phyloP scores from a whole-genome alignment of 92 coral and sea anemone genomes.

The Palythoa caribaeorum region DNA sequence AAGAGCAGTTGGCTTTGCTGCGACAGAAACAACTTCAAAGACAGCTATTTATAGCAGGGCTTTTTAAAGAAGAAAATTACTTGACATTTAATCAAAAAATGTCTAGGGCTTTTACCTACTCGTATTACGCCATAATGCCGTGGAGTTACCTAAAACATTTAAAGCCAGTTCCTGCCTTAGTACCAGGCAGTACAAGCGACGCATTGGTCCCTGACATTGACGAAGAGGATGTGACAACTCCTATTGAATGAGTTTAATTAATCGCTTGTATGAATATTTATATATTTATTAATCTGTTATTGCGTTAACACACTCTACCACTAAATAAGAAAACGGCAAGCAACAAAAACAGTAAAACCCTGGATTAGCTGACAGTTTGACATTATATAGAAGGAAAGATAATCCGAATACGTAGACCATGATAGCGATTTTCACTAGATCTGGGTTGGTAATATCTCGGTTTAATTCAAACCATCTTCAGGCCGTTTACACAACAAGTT shows the following conservation, averaged over 20 bases:
- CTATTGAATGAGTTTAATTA: neutral
- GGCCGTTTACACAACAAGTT: too few relatives aligned
- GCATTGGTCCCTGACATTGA: conserved; percentile 65
- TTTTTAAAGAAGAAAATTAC: conserved; percentile 75
- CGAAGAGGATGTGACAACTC: conserved; percentile 74
- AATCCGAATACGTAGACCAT: too few relatives aligned
- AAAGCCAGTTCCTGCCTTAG: conserved; percentile 54
- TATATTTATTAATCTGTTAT: neutral
- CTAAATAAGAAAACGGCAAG: neutral
- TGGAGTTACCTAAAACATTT: conserved; percentile 75
- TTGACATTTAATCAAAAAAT: conserved; percentile 81
- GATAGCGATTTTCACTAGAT: too few relatives aligned
- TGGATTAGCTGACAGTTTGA: too few relatives aligned
- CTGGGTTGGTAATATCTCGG: too few relatives aligned
- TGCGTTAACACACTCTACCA: neutral
- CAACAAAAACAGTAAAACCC: neutral
- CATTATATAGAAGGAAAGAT: too few relatives aligned
- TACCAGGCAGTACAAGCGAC: conserved; percentile 14
- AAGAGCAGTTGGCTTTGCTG: conserved; percentile 82
- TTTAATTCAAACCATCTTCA: too few relatives aligned
- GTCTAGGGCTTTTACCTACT: conserved; percentile 89
- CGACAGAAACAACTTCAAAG: conserved; percentile 87
- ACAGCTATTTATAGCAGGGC: conserved; percentile 82
- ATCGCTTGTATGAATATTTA: neutral
- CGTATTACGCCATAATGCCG: conserved; percentile 89